Conservation (phyloP, 1,140 invertebrate genomes). For the Brachionus asplanchnoidis region DNA sequence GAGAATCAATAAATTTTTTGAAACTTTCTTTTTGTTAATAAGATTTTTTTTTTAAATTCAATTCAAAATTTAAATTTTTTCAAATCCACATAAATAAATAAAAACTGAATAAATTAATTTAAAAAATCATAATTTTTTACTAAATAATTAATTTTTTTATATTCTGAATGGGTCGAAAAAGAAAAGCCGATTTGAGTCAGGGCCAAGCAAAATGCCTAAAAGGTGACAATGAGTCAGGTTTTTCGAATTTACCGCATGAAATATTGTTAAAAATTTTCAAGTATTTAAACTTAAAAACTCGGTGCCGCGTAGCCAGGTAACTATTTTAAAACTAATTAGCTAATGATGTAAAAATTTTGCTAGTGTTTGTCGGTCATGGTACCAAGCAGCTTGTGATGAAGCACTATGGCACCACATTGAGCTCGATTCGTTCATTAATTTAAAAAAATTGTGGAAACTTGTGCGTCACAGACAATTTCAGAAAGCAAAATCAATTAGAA, state of each 20-base stretch:
- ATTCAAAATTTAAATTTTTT: not conserved
- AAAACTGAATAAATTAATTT: not conserved
- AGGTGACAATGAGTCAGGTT: not conserved
- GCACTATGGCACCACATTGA: not conserved
- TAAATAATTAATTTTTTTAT: not conserved
- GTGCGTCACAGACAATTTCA: not conserved
- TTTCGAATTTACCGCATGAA: conserved; percentile 18
- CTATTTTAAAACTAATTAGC: not conserved
- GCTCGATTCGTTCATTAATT: not conserved
- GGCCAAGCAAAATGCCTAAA: not conserved
- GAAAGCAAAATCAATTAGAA: conserved; percentile 2
- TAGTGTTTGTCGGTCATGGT: conserved; percentile 9
- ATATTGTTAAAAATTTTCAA: not conserved
- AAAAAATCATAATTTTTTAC: not conserved
- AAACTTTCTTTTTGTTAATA: not conserved
- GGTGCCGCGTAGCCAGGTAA: not conserved
- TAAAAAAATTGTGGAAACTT: not conserved
- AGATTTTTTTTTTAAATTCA: not conserved
- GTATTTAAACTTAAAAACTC: not conserved
- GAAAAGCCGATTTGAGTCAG: not conserved
- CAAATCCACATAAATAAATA: not conserved
- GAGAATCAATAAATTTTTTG: not conserved
- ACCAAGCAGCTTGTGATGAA: not conserved
- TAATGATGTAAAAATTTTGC: not conserved
- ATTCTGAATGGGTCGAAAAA: not conserved